Evolutionary conservation across 2,113 vertebrate genomes (phyloP).

Genomic region (Tachysurus vachellii): DNA sequence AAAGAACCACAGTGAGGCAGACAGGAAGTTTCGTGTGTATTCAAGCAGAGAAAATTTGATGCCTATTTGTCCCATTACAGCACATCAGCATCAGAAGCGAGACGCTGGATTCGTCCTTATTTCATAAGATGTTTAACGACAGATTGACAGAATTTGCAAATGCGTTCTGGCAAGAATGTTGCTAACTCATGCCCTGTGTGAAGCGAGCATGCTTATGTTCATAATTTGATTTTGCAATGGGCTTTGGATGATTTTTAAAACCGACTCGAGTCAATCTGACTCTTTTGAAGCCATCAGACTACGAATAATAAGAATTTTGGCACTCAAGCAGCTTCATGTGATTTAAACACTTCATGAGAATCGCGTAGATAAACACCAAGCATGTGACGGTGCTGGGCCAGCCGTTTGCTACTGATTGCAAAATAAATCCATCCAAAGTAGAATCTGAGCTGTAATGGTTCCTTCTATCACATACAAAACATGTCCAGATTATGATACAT

Average conservation of each 20-base stretch:
- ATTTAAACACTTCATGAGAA: conserved; percentile 57
- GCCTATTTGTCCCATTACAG: conserved; percentile 93
- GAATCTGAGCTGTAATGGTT: conserved; percentile 7
- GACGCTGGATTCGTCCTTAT: conserved; percentile 91
- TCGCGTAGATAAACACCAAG: conserved; percentile 51
- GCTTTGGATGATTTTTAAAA: conserved; percentile 89
- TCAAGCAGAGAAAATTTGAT: conserved; percentile 90
- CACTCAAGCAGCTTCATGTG: conserved; percentile 55
- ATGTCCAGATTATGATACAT: not conserved
- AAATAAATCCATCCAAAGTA: conserved; percentile 44
- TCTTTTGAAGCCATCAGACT: conserved; percentile 83
- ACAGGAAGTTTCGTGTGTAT: conserved; percentile 93
- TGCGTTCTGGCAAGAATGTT: conserved; percentile 87
- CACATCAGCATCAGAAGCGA: conserved; percentile 89
- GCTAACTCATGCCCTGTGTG: conserved; percentile 84
- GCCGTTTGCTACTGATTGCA: conserved; percentile 51
- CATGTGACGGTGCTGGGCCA: conserved; percentile 46
- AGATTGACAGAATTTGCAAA: conserved; percentile 96
- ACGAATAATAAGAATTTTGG: conserved; percentile 78
- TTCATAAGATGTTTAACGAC: conserved; percentile 99
- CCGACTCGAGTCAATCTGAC: conserved; percentile 83
- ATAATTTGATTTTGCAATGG: conserved; percentile 90
- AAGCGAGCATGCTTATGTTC: conserved; percentile 89
- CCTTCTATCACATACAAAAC: not conserved
- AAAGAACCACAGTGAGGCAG: conserved; percentile 84